phyloP scores from a whole-genome alignment of 2,888 invertebrate genomes.

The Napeogenes inachia region DNA sequence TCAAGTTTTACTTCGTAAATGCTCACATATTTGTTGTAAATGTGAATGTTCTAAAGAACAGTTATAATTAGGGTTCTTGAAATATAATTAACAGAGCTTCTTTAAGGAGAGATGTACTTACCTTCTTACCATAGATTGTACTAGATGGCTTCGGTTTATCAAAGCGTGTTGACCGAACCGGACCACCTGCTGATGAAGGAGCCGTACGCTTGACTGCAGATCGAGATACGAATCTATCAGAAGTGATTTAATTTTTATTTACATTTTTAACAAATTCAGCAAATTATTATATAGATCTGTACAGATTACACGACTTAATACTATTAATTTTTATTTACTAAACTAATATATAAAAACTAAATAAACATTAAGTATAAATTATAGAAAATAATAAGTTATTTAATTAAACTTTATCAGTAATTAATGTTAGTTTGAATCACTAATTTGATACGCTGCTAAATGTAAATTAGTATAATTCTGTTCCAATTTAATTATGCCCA shows the following conservation, averaged over 20 bases:
- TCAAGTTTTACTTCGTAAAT: constrained; percentile 67
- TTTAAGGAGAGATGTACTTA: constrained; percentile 4
- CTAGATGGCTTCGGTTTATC: constrained; percentile 70
- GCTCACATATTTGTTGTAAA: constrained; percentile 74
- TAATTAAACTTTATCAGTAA: neutral
- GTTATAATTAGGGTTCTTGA: constrained; percentile 36
- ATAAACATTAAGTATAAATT: too few species aligned
- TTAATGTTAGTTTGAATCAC: neutral
- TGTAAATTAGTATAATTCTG: neutral
- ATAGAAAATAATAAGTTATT: too few species aligned
- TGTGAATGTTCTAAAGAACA: constrained; percentile 36
- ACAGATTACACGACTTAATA: too few species aligned
- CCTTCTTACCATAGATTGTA: constrained; percentile 70
- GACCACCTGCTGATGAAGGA: constrained; percentile 65
- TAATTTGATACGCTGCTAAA: too few species aligned
- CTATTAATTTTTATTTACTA: too few species aligned
- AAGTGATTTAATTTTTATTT: constrained; percentile 29
- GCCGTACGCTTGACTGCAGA: constrained; percentile 41
- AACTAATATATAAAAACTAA: too few species aligned
- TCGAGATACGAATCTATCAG: constrained; percentile 41
- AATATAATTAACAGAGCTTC: constrained; percentile 46
- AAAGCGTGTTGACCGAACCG: constrained; percentile 65
- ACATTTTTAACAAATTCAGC: too few species aligned
- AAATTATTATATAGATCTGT: too few species aligned
- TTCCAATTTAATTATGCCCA: neutral